These are phyloP conservation scores for Dryas iulia DNA, from an alignment of 1,140 invertebrate genomes.

Conservation along the genomic window DNA sequence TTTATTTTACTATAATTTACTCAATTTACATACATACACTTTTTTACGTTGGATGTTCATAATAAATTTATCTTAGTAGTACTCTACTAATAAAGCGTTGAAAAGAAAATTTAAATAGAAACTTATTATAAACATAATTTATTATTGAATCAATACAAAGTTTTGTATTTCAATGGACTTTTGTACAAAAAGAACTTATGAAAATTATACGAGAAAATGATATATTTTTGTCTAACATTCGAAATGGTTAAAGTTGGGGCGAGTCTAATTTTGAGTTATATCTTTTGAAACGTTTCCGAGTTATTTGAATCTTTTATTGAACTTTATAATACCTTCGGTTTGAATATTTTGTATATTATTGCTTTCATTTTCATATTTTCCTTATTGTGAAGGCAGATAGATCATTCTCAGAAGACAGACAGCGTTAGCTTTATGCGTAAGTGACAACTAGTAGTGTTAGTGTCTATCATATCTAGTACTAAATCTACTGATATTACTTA, in stretches of 20 bases:
- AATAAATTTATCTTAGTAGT: background rate
- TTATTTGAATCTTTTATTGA: constrained; percentile 1
- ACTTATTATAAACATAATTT: background rate
- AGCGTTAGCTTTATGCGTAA: too few species aligned
- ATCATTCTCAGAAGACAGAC: too few species aligned
- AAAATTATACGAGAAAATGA: constrained; percentile 36
- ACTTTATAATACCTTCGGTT: background rate
- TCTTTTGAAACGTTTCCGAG: constrained; percentile 35
- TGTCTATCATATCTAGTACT: too few species aligned
- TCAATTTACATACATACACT: too few species aligned
- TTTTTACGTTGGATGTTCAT: background rate
- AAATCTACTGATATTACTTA: too few species aligned
- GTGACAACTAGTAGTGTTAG: too few species aligned
- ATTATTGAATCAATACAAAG: constrained; percentile 23
- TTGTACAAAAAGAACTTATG: constrained; percentile 33
- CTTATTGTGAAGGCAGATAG: too few species aligned
- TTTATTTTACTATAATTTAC: background rate
- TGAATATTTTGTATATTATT: too few species aligned
- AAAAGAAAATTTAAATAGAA: background rate
- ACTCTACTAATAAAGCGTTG: background rate
- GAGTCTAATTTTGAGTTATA: constrained; percentile 40
- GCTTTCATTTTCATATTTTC: too few species aligned
- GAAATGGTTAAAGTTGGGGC: constrained; percentile 35
- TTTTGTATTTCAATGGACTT: constrained; percentile 14
- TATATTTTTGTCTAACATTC: constrained; percentile 40